These are phyloP conservation scores for Ciconia boyciana DNA, from an alignment of 2,113 vertebrate species.

Conservation along the genomic window DNA sequence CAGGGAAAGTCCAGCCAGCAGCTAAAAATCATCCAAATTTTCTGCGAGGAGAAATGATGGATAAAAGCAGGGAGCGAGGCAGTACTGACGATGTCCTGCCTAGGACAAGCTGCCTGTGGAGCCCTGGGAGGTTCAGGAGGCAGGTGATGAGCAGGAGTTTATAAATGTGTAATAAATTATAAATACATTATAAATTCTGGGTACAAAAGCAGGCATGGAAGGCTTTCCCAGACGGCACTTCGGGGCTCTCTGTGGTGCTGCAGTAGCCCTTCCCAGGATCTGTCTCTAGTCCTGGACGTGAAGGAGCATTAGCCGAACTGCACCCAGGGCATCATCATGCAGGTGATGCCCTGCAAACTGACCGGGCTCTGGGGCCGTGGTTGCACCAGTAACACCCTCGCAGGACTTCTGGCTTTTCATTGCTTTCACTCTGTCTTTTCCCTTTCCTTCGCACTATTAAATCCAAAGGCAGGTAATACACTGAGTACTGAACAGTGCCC, in stretches of 20 bases:
- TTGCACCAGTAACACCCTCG: not conserved
- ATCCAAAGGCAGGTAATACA: not conserved
- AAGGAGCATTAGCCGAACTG: not conserved
- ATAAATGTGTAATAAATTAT: not conserved
- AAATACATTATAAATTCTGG: not conserved
- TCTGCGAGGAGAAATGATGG: not conserved
- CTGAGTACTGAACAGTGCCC: not conserved
- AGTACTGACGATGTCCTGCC: not conserved
- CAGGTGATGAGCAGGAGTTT: not conserved
- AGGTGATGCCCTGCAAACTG: not conserved
- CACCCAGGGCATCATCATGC: not conserved
- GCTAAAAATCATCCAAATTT: not conserved
- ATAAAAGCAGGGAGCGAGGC: fast-evolving
- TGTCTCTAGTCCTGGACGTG: not conserved
- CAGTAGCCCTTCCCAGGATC: not conserved
- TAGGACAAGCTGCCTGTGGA: not conserved
- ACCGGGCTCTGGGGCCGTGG: fast-evolving
- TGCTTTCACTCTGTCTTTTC: not conserved
- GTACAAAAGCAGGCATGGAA: not conserved
- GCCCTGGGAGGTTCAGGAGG: not conserved
- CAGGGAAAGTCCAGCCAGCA: not conserved
- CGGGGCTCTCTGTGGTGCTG: not conserved
- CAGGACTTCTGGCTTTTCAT: not conserved
- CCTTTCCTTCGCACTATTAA: not conserved
- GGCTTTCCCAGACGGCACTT: not conserved